Conservation (phyloP, 2,113 vertebrate genomes). For the Mustela lutreola region DNA sequence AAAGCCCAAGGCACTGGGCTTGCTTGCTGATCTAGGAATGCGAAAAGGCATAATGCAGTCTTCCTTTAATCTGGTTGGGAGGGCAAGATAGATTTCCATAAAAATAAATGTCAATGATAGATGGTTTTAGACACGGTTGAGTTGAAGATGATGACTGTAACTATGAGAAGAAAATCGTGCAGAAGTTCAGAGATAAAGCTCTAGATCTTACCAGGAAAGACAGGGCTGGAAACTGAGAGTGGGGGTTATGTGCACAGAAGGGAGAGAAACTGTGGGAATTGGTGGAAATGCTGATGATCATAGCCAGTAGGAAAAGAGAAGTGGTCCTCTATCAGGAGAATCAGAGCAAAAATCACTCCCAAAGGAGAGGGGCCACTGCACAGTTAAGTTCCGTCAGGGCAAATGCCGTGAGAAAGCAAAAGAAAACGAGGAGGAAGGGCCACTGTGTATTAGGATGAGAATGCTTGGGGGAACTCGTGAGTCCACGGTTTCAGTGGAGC, state of each 20-base stretch:
- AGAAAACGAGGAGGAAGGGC: too few relatives aligned
- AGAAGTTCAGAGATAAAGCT: background rate
- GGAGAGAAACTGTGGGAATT: background rate
- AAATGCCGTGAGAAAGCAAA: background rate
- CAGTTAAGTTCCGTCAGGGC: background rate
- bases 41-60: background rate
- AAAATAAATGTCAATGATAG: background rate
- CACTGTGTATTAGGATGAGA: background rate
- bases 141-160: background rate
- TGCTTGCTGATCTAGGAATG: background rate
- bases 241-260: background rate
- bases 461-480: background rate
- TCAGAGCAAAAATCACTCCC: background rate
- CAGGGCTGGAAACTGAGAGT: rapidly evolving
- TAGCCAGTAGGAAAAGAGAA: background rate
- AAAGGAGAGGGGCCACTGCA: background rate
- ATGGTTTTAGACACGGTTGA: background rate
- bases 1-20: background rate
- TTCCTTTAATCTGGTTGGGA: background rate
- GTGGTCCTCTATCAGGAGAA: background rate
- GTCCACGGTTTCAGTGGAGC: background rate
- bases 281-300: background rate
- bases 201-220: background rate
- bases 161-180: background rate
- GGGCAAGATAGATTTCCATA: background rate